Percentiles rank a stretch among this genome's conserved stretches.
These are phyloP conservation scores for Plestiodon gilberti DNA, from an alignment of 2,113 vertebrate species.

Conservation along the genomic window DNA sequence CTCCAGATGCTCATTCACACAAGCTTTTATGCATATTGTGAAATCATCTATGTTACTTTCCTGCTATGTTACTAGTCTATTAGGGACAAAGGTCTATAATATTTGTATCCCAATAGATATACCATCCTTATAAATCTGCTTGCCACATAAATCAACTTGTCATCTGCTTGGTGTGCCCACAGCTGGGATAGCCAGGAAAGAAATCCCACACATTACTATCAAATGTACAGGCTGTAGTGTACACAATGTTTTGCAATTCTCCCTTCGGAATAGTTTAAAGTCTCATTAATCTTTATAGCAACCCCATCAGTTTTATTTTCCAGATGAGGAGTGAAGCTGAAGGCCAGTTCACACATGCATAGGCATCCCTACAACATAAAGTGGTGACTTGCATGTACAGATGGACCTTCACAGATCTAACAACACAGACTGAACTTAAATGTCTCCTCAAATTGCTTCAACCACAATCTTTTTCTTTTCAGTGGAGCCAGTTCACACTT, in stretches of 20 bases:
- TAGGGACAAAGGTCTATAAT: background rate
- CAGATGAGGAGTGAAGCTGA: background rate
- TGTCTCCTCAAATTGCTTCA: background rate
- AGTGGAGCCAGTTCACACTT: background rate
- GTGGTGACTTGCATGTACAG: background rate
- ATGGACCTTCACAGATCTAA: background rate
- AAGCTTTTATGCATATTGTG: conserved; percentile 6
- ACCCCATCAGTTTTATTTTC: background rate
- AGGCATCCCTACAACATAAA: background rate
- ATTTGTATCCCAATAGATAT: conserved; percentile 15
- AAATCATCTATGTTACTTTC: conserved; percentile 1
- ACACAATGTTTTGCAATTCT: background rate
- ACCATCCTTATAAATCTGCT: conserved; percentile 6
- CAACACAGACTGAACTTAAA: background rate
- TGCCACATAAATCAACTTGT: background rate
- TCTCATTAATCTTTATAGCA: background rate
- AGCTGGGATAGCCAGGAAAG: background rate
- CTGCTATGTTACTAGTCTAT: conserved; percentile 10
- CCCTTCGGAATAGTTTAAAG: background rate
- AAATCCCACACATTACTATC: background rate
- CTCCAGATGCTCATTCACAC: conserved; percentile 15
- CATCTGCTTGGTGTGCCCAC: background rate
- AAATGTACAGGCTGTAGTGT: background rate
- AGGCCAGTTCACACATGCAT: background rate
- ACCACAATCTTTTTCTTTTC: background rate